Evolutionary conservation across 1,140 invertebrate species (phyloP).

Genomic region (Bombyx mori): DNA sequence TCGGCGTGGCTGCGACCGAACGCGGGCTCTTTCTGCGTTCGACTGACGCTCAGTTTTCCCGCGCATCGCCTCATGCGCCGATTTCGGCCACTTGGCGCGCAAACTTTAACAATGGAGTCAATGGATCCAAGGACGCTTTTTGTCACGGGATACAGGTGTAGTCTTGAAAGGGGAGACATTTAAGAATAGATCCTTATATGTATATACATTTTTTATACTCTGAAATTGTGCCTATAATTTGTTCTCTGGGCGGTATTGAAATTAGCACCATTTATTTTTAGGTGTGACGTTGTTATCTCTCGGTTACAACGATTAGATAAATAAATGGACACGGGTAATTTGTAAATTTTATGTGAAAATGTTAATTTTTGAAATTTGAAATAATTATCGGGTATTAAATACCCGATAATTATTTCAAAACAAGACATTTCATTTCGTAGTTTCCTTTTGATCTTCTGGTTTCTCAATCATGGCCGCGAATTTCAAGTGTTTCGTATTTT

Average conservation of each 20-base stretch:
- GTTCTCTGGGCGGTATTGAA: slow-evolving; percentile 3
- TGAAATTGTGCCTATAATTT: background rate
- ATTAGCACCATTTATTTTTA: slow-evolving; percentile 18
- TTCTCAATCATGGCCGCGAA: background rate
- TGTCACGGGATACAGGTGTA: slow-evolving; percentile 59
- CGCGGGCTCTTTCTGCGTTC: slow-evolving; percentile 35
- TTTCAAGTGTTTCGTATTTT: no score
- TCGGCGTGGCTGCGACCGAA: slow-evolving; percentile 40
- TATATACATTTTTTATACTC: slow-evolving; percentile 5
- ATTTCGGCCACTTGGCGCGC: slow-evolving; percentile 67
- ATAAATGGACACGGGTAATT: slow-evolving; percentile 5
- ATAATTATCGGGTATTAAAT: no score
- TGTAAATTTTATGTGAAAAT: background rate
- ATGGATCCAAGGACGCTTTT: slow-evolving; percentile 64
- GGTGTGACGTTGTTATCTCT: slow-evolving; percentile 17
- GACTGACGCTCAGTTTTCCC: slow-evolving; percentile 60
- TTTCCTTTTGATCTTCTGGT: background rate
- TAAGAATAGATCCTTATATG: slow-evolving; percentile 6
- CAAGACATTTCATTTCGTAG: background rate
- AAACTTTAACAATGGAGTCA: slow-evolving; percentile 55
- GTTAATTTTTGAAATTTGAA: background rate
- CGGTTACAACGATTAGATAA: slow-evolving; percentile 2
- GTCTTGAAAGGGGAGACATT: slow-evolving; percentile 37
- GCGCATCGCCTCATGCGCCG: slow-evolving; percentile 51
- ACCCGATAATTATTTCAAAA: background rate